These are phyloP conservation scores for Poecile montanus DNA, from an alignment of 2,797 vertebrate genomes.

Conservation along the genomic window DNA sequence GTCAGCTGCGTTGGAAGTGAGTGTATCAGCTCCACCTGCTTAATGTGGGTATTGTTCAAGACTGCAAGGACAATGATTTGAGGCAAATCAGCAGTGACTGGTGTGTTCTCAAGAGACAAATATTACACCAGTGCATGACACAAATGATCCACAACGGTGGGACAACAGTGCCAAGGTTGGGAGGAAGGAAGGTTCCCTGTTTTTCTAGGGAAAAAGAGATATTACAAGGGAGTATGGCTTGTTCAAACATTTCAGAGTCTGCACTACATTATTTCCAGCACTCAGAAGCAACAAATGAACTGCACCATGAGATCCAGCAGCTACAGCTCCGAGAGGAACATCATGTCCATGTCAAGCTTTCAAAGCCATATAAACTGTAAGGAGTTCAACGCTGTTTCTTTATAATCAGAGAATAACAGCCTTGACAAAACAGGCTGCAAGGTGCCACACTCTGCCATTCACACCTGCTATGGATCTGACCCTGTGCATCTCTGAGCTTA, in stretches of 20 bases:
- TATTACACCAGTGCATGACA: not conserved
- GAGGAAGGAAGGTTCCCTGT: not conserved
- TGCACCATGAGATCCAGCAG: not conserved
- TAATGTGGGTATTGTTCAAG: constrained; percentile 44
- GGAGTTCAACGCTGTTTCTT: not conserved
- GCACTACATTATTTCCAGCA: not conserved
- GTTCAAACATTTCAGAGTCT: not conserved
- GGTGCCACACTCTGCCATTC: not conserved
- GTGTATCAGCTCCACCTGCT: constrained; percentile 45
- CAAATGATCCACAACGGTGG: not conserved
- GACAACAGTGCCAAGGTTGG: not conserved
- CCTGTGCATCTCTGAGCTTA: not conserved
- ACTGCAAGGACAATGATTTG: constrained; percentile 53
- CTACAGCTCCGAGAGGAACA: not conserved
- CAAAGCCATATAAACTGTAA: not conserved
- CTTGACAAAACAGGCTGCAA: not conserved
- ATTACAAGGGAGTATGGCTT: not conserved
- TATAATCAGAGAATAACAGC: not conserved
- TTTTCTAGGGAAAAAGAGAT: not conserved
- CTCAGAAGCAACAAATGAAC: not conserved
- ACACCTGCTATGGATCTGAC: not conserved
- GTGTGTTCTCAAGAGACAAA: not conserved
- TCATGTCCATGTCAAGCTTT: not conserved
- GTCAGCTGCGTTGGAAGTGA: constrained; percentile 21
- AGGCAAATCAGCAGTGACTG: constrained; percentile 42